A percentile compares a stretch with the other conserved stretches of the same genome.
Evolutionary conservation across 2,113 vertebrate species (phyloP).

Genomic region (Ondatra zibethicus): DNA sequence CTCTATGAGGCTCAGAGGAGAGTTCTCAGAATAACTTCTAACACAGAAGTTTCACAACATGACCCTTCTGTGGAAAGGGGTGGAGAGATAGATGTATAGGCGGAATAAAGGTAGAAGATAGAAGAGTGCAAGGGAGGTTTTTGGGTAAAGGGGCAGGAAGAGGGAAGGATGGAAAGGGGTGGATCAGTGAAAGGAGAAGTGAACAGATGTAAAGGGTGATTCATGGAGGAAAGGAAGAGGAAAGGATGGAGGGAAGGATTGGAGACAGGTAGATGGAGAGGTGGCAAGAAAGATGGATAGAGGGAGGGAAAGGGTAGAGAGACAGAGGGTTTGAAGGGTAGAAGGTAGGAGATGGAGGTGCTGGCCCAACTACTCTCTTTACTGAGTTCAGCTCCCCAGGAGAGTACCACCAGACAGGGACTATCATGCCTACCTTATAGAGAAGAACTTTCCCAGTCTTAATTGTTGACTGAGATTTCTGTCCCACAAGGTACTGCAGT

Average conservation of each 20-base stretch:
- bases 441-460: neutral
- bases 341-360: neutral
- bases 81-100: too few relatives aligned
- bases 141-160: neutral
- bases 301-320: neutral
- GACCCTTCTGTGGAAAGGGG: neutral
- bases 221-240: neutral
- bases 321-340: neutral
- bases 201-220: neutral
- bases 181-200: accelerated
- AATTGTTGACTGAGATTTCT: neutral
- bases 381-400: neutral
- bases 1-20: neutral
- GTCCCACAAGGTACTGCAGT: too few relatives aligned
- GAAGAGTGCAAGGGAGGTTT: neutral
- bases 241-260: neutral
- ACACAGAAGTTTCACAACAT: too few relatives aligned
- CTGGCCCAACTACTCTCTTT: neutral
- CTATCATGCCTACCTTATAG: neutral
- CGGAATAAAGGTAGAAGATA: too few relatives aligned
- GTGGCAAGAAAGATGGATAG: neutral
- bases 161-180: neutral
- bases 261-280: too few relatives aligned
- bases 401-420: too few relatives aligned
- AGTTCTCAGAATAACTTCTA: neutral